Conservation (phyloP, 2,113 vertebrate species). For the Callopanchax toddi region DNA sequence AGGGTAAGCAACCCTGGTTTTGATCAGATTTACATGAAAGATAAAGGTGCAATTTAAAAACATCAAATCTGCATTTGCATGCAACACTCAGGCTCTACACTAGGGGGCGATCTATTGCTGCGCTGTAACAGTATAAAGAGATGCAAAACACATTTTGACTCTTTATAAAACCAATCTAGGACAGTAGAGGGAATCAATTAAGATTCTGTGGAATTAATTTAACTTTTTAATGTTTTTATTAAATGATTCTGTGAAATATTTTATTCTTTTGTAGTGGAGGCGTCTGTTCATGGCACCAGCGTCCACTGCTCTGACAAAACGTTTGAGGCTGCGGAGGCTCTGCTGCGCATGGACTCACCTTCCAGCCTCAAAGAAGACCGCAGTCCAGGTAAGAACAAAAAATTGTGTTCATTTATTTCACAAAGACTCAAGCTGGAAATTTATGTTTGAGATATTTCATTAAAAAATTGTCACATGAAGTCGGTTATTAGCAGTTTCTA, state of each 20-base stretch:
- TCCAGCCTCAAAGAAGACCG: conserved; percentile 90
- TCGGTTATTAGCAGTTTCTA: too few relatives aligned
- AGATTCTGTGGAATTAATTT: too few relatives aligned
- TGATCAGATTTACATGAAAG: neutral
- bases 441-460: too few relatives aligned
- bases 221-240: neutral
- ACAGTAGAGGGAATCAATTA: too few relatives aligned
- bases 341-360: conserved; percentile 97
- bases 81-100: neutral
- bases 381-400: conserved; percentile 75
- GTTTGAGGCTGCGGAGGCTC: conserved; percentile 96
- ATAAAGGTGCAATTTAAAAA: too few relatives aligned
- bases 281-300: conserved; percentile 90
- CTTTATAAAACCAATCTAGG: too few relatives aligned
- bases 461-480: too few relatives aligned
- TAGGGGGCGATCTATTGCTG: conserved; percentile 26
- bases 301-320: conserved; percentile 92
- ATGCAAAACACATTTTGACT: neutral
- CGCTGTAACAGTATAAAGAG: too few relatives aligned
- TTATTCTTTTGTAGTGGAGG: conserved; percentile 84
- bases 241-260: neutral
- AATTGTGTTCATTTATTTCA: too few relatives aligned
- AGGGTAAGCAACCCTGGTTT: neutral
- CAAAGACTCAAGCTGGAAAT: neutral
- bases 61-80: too few relatives aligned